Conservation (phyloP, 2,797 vertebrate species). For the Taeniopygia guttata region DNA sequence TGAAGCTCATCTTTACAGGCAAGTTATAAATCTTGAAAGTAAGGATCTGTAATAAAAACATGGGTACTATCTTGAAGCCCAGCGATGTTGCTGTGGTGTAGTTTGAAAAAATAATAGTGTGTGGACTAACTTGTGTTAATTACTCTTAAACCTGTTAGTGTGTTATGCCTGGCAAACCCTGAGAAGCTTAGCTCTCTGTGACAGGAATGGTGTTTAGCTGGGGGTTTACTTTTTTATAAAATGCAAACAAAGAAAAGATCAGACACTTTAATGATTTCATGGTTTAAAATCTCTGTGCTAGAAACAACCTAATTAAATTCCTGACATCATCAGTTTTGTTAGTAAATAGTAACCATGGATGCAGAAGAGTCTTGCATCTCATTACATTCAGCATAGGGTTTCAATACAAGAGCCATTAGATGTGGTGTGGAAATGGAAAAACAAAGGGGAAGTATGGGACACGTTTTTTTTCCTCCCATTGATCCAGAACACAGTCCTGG, state of each 20-base stretch:
- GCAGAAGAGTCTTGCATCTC: conserved; percentile 59
- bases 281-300: conserved; percentile 61
- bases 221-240: conserved; percentile 26
- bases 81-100: background rate
- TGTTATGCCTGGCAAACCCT: conserved; percentile 48
- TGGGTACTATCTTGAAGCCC: background rate
- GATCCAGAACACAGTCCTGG: conserved; percentile 19
- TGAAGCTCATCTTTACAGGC: background rate
- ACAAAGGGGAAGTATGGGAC: conserved; percentile 37
- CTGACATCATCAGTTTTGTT: conserved; percentile 74
- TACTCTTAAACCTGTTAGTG: conserved; percentile 65
- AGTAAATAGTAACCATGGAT: conserved; percentile 75
- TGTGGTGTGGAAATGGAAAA: conserved; percentile 47
- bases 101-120: conserved; percentile 9
- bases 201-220: conserved; percentile 39
- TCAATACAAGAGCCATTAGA: conserved; percentile 48
- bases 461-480: background rate
- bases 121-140: conserved; percentile 62
- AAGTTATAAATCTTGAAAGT: conserved; percentile 2
- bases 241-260: conserved; percentile 66
- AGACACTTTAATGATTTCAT: conserved; percentile 69
- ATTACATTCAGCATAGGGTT: conserved; percentile 52
- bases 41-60: conserved; percentile 10
- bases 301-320: conserved; percentile 74
- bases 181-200: conserved; percentile 39